Evolutionary conservation across 2,113 vertebrate genomes (phyloP).

Genomic region (Collichthys lucidus): DNA sequence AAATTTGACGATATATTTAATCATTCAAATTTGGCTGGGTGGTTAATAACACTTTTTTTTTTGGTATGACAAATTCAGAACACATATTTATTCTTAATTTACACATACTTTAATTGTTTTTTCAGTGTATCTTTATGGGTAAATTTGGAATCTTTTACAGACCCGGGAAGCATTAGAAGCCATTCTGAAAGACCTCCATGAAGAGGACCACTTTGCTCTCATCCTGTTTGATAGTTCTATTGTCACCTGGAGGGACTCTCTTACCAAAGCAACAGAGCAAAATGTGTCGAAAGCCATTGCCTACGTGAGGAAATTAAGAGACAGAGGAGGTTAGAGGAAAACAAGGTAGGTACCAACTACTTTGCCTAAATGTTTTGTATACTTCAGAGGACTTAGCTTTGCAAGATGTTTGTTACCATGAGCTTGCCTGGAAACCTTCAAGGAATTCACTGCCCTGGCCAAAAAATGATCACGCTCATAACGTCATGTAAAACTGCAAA

Average conservation of each 20-base stretch:
- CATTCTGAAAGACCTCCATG: conserved; percentile 77
- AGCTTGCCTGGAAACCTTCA: too few species aligned
- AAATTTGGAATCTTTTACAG: conserved; percentile 51
- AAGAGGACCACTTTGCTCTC: conserved; percentile 78
- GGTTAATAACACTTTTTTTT: too few species aligned
- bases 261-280: conserved; percentile 66
- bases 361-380: too few species aligned
- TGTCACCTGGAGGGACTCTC: conserved; percentile 54
- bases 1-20: too few species aligned
- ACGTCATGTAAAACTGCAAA: too few species aligned
- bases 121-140: neutral
- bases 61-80: too few species aligned
- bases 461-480: neutral
- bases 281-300: conserved; percentile 76
- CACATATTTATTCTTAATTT: too few species aligned
- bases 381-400: too few species aligned
- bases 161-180: conserved; percentile 73
- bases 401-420: too few species aligned
- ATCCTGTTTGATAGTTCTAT: conserved; percentile 22
- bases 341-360: too few species aligned
- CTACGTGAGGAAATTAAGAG: conserved; percentile 9
- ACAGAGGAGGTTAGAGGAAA: conserved; percentile 36
- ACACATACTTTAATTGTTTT: too few species aligned
- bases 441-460: neutral
- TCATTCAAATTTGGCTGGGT: too few species aligned